Base-by-base conservation (phyloP, 2,888 invertebrate species). In the Diadromus collaris region DNA sequence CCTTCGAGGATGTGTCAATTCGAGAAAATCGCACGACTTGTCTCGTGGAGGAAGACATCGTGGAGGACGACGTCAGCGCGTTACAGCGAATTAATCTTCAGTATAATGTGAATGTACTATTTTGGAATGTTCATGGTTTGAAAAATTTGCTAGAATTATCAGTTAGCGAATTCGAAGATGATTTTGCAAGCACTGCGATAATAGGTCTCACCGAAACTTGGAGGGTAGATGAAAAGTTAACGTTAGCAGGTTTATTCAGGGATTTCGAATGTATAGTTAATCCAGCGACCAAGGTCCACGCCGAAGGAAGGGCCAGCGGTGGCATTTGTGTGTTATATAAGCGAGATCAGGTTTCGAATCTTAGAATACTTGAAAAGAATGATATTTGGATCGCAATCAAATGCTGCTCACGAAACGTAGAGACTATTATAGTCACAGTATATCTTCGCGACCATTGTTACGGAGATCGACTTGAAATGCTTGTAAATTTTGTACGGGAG, bases 241-340 rank as follows among this genome's bases (percentile, higher is more conserved):
- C 10, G 38, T 0, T 41, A 7, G 13, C 41, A 24, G 24, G 16
- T 9, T 3, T 61, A 10, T 61, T 61, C 29, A 24, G 13, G 2
- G 38, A 61, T 19, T 61, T 13, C 21, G 19, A 61, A 24, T 61
- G 9, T 41, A 41, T 24, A 41, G 19, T 21, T 13, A 24, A 10
- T n/a, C 3, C 21, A 51, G 67, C 67, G n/a, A 38, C 29, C 29
- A 71, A 51, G 54, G 68, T 61, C 41, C n/a, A 56, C 41, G 41
- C 70, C 1, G 9, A 19, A 2, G 70, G 76, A 1, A 76, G 70
- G 19, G 70, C 76, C 7, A 70, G 76, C 21, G 76, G 76, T 10
- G 76, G 76, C 6, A 29, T 76, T 5, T 38, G 68, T 58, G 60
- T 65, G 6, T 21, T 77, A 7, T 78, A 63, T 48, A 65, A 41